These are phyloP conservation scores for Tetragonisca angustula DNA, from an alignment of 2,888 invertebrate genomes.

Conservation along the genomic window DNA sequence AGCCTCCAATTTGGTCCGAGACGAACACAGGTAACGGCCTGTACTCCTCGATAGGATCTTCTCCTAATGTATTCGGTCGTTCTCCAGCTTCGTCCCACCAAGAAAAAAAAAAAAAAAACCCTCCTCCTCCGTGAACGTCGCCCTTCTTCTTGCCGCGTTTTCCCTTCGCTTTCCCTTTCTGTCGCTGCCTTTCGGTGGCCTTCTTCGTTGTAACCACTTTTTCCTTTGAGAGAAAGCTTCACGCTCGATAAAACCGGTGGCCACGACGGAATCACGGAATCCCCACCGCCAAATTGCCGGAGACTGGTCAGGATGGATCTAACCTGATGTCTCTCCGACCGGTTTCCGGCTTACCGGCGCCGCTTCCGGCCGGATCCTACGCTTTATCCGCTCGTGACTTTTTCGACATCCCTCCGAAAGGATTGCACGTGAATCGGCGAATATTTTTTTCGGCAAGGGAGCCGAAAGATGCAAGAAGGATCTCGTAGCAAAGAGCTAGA, in stretches of 20 bases:
- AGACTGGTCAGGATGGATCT: slow-evolving; percentile 44
- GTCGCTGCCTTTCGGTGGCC: too few species aligned
- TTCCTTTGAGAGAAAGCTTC: slow-evolving; percentile 53
- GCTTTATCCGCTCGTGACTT: background rate
- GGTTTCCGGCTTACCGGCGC: slow-evolving; percentile 44
- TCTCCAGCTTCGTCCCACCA: slow-evolving; percentile 17
- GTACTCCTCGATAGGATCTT: slow-evolving; percentile 66
- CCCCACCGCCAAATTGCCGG: slow-evolving; percentile 50
- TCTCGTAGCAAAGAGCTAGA: too few species aligned
- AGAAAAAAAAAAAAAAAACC: background rate
- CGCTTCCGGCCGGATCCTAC: slow-evolving; percentile 16
- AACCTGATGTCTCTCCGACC: slow-evolving; percentile 30
- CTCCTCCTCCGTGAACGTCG: background rate
- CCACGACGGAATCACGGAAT: slow-evolving; percentile 62
- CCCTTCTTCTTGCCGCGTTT: slow-evolving; percentile 11
- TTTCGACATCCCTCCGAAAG: background rate
- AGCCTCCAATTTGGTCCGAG: slow-evolving; percentile 73
- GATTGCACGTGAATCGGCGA: background rate
- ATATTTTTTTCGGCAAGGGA: background rate
- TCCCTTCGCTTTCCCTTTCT: background rate
- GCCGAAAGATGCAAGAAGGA: too few species aligned
- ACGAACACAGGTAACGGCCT: slow-evolving; percentile 74
- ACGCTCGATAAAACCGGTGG: slow-evolving; percentile 62
- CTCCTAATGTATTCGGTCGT: slow-evolving; percentile 62
- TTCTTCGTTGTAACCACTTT: slow-evolving; percentile 38